Base-by-base conservation (phyloP, 2,888 invertebrate genomes). In the Yponomeuta malinellus region DNA sequence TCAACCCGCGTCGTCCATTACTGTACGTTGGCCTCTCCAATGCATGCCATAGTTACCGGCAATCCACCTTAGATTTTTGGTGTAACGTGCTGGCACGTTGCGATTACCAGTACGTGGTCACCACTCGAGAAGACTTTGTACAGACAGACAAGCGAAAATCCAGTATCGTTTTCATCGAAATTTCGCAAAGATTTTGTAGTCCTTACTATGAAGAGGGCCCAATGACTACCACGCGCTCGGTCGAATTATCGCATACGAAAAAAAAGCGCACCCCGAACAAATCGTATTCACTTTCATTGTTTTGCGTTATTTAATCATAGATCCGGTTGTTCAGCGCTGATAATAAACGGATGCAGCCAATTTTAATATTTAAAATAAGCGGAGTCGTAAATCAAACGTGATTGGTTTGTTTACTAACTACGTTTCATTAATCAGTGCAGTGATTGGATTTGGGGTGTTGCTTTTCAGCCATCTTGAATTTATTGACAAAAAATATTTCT, bases 221-320 rank as follows among this genome's bases (percentile, higher is more conserved):
- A 76, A 75, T 75, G 75, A 75, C 75, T 15, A 74, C 70, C 73
- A 74, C 75, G 73, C 71, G 43, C 73, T 37, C 59, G 66, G 29
- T 66, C 59, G 70, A 52, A 71, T 70, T n/a, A 63, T 29, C 29
- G 8, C 31, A 8, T 68, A 48, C 48, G 74, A 81, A 76, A 77
- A 75, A 77, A 75, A 78, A 78, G 77, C 76, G 74, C 75, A 74
- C 73, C 71, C 74, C 74, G 74, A 75, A 76, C 76, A 79, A 68
- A 43, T 48, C 8, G 37, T 29, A 68, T 23, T 68, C 43, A 68
- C 43, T 67, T n/a, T 37, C 10, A 43, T 37, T 12, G n/a, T 67
- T 81, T 81, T 80, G 80, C 80, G 82, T 83, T 83, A 86, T 87
- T 86, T 79, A 85, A 89, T 87, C 81, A 82, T 74, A 76, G 74